phyloP scores from a whole-genome alignment of 2,888 invertebrate genomes.

The Boloria euphrosyne region DNA sequence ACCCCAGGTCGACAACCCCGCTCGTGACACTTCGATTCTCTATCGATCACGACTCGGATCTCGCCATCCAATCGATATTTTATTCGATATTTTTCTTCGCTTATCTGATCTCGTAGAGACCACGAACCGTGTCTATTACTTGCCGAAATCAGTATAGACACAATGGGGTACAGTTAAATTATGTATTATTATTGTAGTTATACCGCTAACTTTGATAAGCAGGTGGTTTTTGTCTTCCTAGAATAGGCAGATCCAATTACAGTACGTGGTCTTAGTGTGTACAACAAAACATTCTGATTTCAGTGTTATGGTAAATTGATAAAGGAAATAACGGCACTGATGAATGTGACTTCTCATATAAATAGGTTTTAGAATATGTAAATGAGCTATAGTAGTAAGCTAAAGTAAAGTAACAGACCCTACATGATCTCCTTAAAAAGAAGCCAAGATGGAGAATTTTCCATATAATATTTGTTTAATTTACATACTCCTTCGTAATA shows the following conservation, averaged over 20 bases:
- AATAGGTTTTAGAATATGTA: conserved; percentile 3
- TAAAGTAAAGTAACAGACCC: too few species aligned
- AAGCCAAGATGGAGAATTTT: too few species aligned
- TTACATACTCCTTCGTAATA: too few species aligned
- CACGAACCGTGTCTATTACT: conserved; percentile 63
- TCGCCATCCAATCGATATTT: conserved; percentile 63
- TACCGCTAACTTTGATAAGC: conserved; percentile 69
- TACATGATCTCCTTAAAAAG: too few species aligned
- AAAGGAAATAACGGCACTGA: conserved; percentile 8
- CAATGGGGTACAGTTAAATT: conserved; percentile 68
- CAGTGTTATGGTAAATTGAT: conserved; percentile 21
- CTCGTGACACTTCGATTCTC: conserved; percentile 81
- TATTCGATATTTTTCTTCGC: conserved; percentile 67
- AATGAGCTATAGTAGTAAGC: too few species aligned
- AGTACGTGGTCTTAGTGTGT: conserved; percentile 32
- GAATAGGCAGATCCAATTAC: conserved; percentile 37
- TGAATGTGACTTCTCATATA: conserved; percentile 2
- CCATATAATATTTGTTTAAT: too few species aligned
- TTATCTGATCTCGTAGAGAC: conserved; percentile 68
- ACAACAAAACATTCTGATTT: conserved; percentile 21
- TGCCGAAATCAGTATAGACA: conserved; percentile 65
- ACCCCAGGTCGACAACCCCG: conserved; percentile 74
- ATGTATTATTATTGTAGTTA: conserved; percentile 60
- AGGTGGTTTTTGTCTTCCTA: conserved; percentile 55
- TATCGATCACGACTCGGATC: conserved; percentile 80